Conservation (phyloP, 2,888 invertebrate species). For the Tenthredo scrophulariae region DNA sequence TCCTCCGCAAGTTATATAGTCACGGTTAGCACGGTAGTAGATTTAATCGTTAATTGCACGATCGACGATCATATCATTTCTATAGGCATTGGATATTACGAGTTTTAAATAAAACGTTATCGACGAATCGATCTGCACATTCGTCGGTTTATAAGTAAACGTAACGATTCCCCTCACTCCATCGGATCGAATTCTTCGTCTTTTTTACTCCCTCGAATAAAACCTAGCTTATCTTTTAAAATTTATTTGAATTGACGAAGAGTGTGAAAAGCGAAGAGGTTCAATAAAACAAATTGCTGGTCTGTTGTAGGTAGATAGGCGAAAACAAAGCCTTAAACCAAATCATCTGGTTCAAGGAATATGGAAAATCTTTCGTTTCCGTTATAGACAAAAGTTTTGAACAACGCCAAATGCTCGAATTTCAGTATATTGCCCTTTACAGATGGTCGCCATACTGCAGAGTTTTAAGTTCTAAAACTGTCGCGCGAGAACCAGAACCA, state of each 20-base stretch:
- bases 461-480: not conserved
- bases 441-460: conserved; percentile 37
- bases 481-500: not conserved
- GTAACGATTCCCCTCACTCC: not conserved
- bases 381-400: conserved; percentile 9
- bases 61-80: conserved; percentile 30
- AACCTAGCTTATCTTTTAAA: not conserved
- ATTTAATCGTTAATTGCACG: conserved; percentile 44
- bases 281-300: not conserved
- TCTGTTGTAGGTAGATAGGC: not conserved
- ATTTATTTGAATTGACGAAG: not conserved
- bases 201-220: not conserved
- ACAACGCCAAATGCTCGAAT: not conserved
- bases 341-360: conserved; percentile 5
- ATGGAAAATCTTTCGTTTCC: not conserved
- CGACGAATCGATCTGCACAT: conserved; percentile 6
- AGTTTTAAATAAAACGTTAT: not conserved
- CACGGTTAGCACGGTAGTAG: conserved; percentile 14
- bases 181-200: not conserved
- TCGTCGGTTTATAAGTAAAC: not conserved
- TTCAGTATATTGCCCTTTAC: conserved; percentile 27
- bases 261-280: not conserved
- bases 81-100: conserved; percentile 15
- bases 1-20: conserved; percentile 13
- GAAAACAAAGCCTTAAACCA: conserved; percentile 10